These are phyloP conservation scores for Chloropsis cyanopogon DNA, from an alignment of 2,113 vertebrate genomes.

Conservation along the genomic window DNA sequence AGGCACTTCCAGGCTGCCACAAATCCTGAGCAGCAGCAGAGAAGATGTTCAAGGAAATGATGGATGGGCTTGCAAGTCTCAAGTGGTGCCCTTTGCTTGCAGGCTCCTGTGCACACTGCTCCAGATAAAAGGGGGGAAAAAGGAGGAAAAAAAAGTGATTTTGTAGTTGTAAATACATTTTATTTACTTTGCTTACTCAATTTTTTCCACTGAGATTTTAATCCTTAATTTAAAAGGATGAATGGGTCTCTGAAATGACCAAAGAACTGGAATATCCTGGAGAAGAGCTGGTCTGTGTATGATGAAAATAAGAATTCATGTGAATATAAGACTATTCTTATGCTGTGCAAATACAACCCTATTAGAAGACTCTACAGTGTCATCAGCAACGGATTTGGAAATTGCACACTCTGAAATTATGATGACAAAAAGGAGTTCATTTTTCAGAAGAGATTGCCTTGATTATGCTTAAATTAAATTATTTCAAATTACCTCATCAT, in stretches of 20 bases:
- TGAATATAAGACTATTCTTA: background rate
- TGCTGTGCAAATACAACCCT: background rate
- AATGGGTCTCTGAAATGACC: background rate
- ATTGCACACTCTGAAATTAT: background rate
- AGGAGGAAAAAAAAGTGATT: accelerated
- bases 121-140: background rate
- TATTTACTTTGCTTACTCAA: background rate
- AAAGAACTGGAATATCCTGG: background rate
- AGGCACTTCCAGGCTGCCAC: background rate
- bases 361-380: background rate
- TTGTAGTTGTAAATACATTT: background rate
- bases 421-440: background rate
- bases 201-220: background rate
- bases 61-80: accelerated
- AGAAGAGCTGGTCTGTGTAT: background rate
- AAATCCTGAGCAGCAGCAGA: background rate
- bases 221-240: background rate
- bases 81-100: background rate
- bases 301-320: background rate
- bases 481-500: background rate
- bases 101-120: background rate
- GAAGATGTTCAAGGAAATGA: background rate
- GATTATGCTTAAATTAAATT: background rate
- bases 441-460: background rate
- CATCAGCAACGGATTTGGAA: background rate